phyloP scores from a whole-genome alignment of 2,113 vertebrate species.

The Bujurquina vittata region DNA sequence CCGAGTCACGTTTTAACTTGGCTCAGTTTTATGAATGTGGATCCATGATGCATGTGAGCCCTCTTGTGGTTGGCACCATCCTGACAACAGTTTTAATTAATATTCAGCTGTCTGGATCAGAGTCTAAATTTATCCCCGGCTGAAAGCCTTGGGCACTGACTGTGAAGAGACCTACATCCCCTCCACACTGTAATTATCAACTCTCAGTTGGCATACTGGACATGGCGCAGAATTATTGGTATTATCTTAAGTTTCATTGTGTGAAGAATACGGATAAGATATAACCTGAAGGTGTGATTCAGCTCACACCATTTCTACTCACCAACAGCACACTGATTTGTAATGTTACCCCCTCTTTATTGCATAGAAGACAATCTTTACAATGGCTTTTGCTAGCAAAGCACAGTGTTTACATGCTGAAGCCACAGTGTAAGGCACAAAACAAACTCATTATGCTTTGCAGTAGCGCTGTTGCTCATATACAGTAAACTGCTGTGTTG shows the following conservation, averaged over 20 bases:
- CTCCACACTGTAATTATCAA: constrained; percentile 35
- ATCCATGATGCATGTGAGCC: constrained; percentile 22
- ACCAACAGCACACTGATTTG: constrained; percentile 79
- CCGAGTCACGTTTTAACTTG: not conserved
- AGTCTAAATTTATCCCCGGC: constrained; percentile 14
- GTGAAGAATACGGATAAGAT: constrained; percentile 48
- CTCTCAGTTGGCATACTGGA: constrained; percentile 13
- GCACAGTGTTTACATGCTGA: constrained; percentile 58
- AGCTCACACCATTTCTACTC: constrained; percentile 55
- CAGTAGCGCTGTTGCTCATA: not conserved
- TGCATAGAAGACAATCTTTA: constrained; percentile 74
- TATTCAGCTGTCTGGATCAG: not conserved
- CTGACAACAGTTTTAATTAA: constrained; percentile 10
- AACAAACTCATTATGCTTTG: constrained; percentile 30
- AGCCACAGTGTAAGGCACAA: constrained; percentile 28
- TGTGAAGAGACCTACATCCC: constrained; percentile 27
- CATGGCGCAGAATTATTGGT: constrained; percentile 16
- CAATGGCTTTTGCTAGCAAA: constrained; percentile 35
- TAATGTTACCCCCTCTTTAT: constrained; percentile 48
- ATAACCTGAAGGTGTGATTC: constrained; percentile 56
- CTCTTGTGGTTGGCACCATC: constrained; percentile 19
- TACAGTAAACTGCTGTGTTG: not conserved
- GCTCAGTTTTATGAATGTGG: not conserved
- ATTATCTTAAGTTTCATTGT: constrained; percentile 29
- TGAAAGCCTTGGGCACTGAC: constrained; percentile 34